Conservation (phyloP, 2,797 vertebrate genomes). For the Gymnothorax javanicus region DNA sequence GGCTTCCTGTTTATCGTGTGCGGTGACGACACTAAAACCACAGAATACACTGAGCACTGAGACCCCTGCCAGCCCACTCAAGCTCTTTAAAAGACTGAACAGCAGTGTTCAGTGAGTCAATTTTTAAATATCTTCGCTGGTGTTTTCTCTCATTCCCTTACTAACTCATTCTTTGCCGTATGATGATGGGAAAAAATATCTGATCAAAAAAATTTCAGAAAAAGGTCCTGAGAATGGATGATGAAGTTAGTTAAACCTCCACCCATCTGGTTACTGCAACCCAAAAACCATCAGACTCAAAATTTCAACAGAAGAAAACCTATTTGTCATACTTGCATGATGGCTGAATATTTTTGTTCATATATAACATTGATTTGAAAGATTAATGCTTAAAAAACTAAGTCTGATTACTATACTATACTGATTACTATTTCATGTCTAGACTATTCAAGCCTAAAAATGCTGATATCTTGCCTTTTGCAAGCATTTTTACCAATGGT, state of each 20-base stretch:
- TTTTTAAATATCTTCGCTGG: background rate
- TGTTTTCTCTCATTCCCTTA: background rate
- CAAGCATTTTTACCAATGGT: background rate
- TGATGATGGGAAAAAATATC: background rate
- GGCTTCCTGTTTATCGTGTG: conserved; percentile 75
- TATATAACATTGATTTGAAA: background rate
- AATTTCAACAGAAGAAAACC: background rate
- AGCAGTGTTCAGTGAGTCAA: background rate
- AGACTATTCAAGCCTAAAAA: background rate
- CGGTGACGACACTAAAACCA: conserved; percentile 60
- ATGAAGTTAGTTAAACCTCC: background rate
- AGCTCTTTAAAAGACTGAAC: background rate
- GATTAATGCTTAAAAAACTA: background rate
- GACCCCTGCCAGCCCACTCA: background rate
- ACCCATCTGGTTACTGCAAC: background rate
- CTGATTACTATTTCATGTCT: background rate
- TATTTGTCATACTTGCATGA: background rate
- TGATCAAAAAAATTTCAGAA: background rate
- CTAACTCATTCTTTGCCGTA: background rate
- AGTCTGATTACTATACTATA: background rate
- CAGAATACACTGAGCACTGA: conserved; percentile 38
- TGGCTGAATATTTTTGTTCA: background rate
- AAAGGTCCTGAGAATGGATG: background rate
- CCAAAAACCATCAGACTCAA: background rate
- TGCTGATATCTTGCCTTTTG: background rate